Conservation (phyloP, 2,797 vertebrate species). For the Echiichthys vipera region DNA sequence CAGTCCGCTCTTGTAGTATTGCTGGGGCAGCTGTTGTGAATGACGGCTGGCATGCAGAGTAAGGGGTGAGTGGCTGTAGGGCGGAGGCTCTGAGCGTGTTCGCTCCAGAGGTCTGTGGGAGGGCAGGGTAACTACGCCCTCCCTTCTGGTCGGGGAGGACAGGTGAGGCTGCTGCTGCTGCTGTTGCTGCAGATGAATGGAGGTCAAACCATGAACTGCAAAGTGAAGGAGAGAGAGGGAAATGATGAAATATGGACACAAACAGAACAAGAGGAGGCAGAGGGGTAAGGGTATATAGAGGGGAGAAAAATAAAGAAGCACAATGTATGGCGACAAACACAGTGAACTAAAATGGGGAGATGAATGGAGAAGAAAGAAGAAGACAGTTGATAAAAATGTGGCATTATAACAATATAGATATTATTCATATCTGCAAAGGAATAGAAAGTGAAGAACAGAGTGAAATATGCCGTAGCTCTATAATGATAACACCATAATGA, state of each 20-base stretch:
- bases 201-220: conserved; percentile 69
- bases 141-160: conserved; percentile 62
- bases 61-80: conserved; percentile 85
- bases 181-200: conserved; percentile 62
- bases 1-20: conserved; percentile 81
- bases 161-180: conserved; percentile 56
- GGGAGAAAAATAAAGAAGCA: neutral
- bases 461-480: neutral
- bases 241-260: neutral
- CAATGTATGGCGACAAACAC: neutral
- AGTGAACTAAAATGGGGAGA: no score
- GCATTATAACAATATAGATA: neutral
- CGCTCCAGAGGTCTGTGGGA: conserved; percentile 88
- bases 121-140: conserved; percentile 65
- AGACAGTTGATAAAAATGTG: neutral
- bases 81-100: conserved; percentile 92
- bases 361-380: neutral
- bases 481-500: neutral
- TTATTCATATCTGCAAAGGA: neutral
- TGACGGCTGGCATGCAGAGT: conserved; percentile 44
- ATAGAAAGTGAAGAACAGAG: neutral
- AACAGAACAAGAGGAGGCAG: neutral
- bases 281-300: neutral
- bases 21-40: conserved; percentile 73
- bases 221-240: conserved; percentile 5